phyloP scores from a whole-genome alignment of 2,888 invertebrate genomes.

The Ashinkailepas kermadecensis region DNA sequence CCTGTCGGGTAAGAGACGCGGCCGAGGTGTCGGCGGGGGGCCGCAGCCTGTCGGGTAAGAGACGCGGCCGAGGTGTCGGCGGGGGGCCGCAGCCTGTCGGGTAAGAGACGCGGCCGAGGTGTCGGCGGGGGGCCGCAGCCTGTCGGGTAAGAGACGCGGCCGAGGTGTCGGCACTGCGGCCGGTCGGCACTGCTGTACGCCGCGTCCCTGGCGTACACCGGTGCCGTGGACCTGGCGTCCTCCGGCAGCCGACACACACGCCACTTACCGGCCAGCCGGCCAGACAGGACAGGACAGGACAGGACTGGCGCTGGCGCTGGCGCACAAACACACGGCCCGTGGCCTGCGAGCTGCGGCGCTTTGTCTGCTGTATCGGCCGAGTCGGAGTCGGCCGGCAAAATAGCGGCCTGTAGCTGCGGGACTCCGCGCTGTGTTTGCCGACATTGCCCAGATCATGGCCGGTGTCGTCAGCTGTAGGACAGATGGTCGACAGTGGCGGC shows the following conservation, averaged over 20 bases:
- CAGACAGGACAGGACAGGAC: neutral
- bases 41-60: neutral
- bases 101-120: neutral
- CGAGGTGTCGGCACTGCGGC: neutral
- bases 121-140: neutral
- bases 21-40: neutral
- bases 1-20: neutral
- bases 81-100: neutral
- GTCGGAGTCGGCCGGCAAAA: neutral
- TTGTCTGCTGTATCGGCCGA: neutral
- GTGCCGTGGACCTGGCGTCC: too few species aligned
- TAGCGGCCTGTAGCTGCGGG: slow-evolving; percentile 5
- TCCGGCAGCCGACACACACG: too few species aligned
- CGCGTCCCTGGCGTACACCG: too few species aligned
- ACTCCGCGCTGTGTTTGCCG: neutral
- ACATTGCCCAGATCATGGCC: too few species aligned
- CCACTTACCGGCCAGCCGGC: too few species aligned
- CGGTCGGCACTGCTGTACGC: neutral
- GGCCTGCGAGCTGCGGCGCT: neutral
- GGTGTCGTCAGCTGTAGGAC: neutral
- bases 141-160: neutral
- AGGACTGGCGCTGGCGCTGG: neutral
- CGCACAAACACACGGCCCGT: neutral
- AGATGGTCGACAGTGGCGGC: neutral
- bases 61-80: neutral